These are phyloP conservation scores for Sebastes diaconus DNA, from an alignment of 2,797 vertebrate species.

Conservation along the genomic window DNA sequence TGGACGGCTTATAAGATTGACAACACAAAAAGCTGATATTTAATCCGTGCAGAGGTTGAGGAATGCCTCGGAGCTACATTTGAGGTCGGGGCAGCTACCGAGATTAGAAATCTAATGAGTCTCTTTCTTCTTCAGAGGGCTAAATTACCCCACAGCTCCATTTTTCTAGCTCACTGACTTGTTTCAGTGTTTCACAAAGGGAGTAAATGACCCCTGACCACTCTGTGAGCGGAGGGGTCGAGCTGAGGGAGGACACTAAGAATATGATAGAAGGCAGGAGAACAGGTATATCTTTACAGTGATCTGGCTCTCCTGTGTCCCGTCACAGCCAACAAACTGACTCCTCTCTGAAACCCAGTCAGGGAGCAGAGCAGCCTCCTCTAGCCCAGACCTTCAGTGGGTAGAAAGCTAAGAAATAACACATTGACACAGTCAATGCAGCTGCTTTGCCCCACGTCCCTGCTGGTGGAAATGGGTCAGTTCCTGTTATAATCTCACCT, in stretches of 20 bases:
- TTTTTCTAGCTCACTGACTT: slow-evolving; percentile 62
- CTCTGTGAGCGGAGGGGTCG: slow-evolving; percentile 2
- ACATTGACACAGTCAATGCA: too few relatives aligned
- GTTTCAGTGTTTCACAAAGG: slow-evolving; percentile 39
- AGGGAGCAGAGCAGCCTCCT: background rate
- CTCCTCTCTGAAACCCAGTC: background rate
- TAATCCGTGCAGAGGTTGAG: background rate
- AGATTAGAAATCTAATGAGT: slow-evolving; percentile 39
- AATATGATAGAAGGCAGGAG: background rate
- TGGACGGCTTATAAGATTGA: background rate
- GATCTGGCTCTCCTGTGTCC: background rate
- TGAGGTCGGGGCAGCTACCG: slow-evolving; percentile 19
- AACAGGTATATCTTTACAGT: background rate
- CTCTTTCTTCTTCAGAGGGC: slow-evolving; percentile 9
- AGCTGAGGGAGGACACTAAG: background rate
- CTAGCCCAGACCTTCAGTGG: background rate
- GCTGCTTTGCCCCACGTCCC: background rate
- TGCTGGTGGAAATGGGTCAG: slow-evolving; percentile 6
- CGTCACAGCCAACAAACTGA: background rate
- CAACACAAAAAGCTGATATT: background rate
- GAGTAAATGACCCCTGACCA: slow-evolving; percentile 60
- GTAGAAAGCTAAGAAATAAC: background rate
- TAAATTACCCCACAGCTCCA: slow-evolving; percentile 41
- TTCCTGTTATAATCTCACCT: slow-evolving; percentile 33
- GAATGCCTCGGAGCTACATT: background rate